These are phyloP conservation scores for Sebastes minor DNA, from an alignment of 2,797 vertebrate species.

Conservation along the genomic window DNA sequence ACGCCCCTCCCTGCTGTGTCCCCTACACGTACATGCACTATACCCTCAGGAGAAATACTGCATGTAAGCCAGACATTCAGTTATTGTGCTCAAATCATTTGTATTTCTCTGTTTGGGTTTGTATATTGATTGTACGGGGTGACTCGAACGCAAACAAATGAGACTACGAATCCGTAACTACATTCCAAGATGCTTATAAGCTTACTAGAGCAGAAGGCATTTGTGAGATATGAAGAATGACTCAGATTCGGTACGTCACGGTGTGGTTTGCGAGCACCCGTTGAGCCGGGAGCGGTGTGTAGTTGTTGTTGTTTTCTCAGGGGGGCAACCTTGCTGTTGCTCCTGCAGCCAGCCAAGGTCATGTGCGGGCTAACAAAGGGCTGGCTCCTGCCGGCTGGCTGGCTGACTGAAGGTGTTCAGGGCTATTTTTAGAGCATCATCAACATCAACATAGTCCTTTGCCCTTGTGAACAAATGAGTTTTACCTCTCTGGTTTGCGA, in stretches of 20 bases:
- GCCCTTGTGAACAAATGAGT: conserved; percentile 55
- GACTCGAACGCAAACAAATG: conserved; percentile 14
- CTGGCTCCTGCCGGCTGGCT: conserved; percentile 48
- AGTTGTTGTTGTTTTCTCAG: conserved; percentile 50
- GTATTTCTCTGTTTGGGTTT: neutral
- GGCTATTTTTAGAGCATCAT: conserved; percentile 67
- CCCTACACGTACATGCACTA: neutral
- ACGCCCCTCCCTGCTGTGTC: conserved; percentile 13
- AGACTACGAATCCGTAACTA: conserved; percentile 2
- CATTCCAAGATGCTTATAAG: conserved; percentile 8
- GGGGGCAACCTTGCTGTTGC: conserved; percentile 39
- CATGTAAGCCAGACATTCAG: neutral
- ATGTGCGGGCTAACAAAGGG: conserved; percentile 46
- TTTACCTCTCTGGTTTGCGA: conserved; percentile 40
- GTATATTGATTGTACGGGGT: neutral
- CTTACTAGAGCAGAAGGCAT: conserved; percentile 12
- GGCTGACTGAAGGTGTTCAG: conserved; percentile 63
- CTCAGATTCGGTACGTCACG: conserved; percentile 39
- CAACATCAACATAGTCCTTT: conserved; percentile 35
- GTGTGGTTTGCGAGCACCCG: conserved; percentile 34
- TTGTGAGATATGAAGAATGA: conserved; percentile 34
- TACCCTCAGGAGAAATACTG: conserved; percentile 13
- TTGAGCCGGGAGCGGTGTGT: conserved; percentile 35
- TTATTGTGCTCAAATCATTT: neutral
- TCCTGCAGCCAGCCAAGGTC: conserved; percentile 68